Evolutionary conservation across 2,888 invertebrate species (phyloP), one percentile per base, ranked within the genome.

Genomic region (Agrochola macilenta): DNA sequence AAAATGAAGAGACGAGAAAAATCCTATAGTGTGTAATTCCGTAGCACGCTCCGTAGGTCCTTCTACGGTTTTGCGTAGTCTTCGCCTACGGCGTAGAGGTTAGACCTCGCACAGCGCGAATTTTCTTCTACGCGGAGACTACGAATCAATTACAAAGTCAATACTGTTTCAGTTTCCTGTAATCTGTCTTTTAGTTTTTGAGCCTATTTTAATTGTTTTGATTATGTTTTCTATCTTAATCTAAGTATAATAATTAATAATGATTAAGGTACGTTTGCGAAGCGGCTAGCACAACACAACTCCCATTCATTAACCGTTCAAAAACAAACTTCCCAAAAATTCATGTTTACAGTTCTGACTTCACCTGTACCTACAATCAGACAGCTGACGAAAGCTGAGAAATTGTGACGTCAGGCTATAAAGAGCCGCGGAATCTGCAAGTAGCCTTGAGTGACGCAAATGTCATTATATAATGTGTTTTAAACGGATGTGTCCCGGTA

Each of bases 401-500:
- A 65, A 79, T 70, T 74, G 65, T 78, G 84, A 78, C 77, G 79
- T 75, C 66, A 74, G 65, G 54, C 54, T 66, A 76, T 77, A 73
- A 84, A 79, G 80, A 82, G 69, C 69, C 66, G 74, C 39, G 78
- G 78, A 85, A 81, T 82, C 54, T 74, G 78, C 85, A 81, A 78
- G 78, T 52, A 87, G 80, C 84, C 86, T 86, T 89, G 82, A 70
- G 70, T 85, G 89, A 89, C 87, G 87, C 63, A 80, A 84, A 81
- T 77, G 71, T 82, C 78, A 84, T 89, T 89, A 85, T 74, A 70
- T 87, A 88, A 89, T 81, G 75, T 76, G 64, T 87, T 86, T 78
- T 76, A 84, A 89, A 88, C 87, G 88, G 86, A 88, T 88, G 89
- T 84, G 89, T 85, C 78, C 81, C 74, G 81, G 83, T 91, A 91